phyloP scores from a whole-genome alignment of 2,888 invertebrate species.

The Lucinisca nassula region DNA sequence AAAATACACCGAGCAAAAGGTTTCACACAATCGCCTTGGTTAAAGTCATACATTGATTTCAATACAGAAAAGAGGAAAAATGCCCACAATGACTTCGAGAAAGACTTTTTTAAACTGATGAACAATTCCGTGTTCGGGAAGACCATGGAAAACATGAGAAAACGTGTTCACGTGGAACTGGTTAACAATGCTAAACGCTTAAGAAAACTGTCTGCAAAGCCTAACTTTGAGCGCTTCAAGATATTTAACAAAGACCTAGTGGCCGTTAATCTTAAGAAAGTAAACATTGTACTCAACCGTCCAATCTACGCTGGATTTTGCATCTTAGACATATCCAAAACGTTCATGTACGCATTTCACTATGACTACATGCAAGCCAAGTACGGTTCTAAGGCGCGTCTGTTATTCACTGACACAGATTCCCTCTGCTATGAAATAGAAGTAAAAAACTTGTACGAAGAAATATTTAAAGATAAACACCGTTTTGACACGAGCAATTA shows the following conservation, averaged over 20 bases:
- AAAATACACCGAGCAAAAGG: conserved; percentile 80
- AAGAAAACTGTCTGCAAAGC: not conserved
- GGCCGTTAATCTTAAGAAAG: conserved; percentile 10
- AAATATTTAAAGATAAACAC: conserved; percentile 26
- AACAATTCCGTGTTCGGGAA: conserved; percentile 85
- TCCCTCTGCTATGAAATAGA: conserved; percentile 14
- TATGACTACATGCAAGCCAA: conserved; percentile 32
- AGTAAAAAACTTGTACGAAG: conserved; percentile 27
- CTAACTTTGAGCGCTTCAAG: not conserved
- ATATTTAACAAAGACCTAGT: not conserved
- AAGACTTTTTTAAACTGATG: conserved; percentile 81
- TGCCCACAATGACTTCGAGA: conserved; percentile 82
- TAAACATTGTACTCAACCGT: conserved; percentile 9
- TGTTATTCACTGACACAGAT: conserved; percentile 41
- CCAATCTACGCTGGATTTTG: conserved; percentile 14
- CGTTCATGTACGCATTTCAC: conserved; percentile 44
- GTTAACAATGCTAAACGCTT: not conserved
- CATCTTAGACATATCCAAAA: conserved; percentile 15
- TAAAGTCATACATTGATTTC: conserved; percentile 77
- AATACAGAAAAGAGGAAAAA: conserved; percentile 73
- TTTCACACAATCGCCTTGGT: conserved; percentile 75
- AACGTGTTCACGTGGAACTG: conserved; percentile 74
- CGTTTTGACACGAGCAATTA: conserved; percentile 37
- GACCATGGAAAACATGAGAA: conserved; percentile 88
- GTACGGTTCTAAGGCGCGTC: conserved; percentile 9